phyloP scores from a whole-genome alignment of 2,888 invertebrate species.

The Cephus spinipes region DNA sequence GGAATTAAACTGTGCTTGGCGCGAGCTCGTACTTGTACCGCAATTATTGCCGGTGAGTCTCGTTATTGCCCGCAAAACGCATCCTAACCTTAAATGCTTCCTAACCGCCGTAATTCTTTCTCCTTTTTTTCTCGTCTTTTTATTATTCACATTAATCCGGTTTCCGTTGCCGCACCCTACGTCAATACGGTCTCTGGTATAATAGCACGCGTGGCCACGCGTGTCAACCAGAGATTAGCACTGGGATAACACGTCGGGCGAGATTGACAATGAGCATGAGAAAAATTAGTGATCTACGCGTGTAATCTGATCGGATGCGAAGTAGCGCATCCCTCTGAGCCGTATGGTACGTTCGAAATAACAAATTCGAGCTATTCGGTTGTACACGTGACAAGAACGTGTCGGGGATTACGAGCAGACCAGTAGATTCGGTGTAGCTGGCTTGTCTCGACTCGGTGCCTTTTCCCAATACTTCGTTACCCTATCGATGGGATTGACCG shows the following conservation, averaged over 20 bases:
- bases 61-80: slow-evolving; percentile 57
- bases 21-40: slow-evolving; percentile 64
- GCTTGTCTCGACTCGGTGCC: background rate
- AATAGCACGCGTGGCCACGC: background rate
- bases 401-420: slow-evolving; percentile 54
- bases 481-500: background rate
- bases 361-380: slow-evolving; percentile 39
- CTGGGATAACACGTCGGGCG: background rate
- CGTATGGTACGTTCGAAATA: background rate
- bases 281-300: slow-evolving; percentile 57
- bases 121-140: background rate
- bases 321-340: background rate
- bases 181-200: background rate
- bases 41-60: slow-evolving; percentile 57
- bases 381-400: slow-evolving; percentile 60
- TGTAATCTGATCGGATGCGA: slow-evolving; percentile 42
- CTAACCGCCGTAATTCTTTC: background rate
- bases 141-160: background rate
- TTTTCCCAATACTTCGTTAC: background rate
- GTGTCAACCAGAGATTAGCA: background rate
- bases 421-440: background rate
- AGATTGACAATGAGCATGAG: slow-evolving; percentile 47
- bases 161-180: background rate
- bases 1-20: slow-evolving; percentile 64
- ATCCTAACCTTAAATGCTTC: background rate